phyloP scores from a whole-genome alignment of 2,113 vertebrate genomes.

The Ctenomys sociabilis region DNA sequence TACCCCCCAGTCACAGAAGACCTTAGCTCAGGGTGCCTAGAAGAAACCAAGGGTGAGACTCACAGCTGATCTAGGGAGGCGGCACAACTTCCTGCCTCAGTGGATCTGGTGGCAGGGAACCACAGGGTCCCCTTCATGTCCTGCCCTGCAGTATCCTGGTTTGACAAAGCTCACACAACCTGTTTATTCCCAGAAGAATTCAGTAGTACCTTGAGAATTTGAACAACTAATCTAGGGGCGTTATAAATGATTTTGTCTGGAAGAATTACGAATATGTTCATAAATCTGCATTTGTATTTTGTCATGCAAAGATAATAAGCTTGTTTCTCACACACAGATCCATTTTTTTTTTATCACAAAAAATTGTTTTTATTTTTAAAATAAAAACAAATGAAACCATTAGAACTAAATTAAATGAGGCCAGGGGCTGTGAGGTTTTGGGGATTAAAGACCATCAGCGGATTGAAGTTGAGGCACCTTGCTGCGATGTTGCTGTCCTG shows the following conservation, averaged over 20 bases:
- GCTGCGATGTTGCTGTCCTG: constrained; percentile 63
- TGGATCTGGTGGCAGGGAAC: neutral
- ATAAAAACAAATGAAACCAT: constrained; percentile 19
- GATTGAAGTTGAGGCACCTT: constrained; percentile 79
- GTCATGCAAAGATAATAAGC: neutral
- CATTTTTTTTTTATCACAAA: neutral
- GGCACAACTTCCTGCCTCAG: neutral
- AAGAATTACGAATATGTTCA: rapidly evolving
- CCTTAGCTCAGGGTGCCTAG: rapidly evolving
- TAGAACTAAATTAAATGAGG: constrained; percentile 67
- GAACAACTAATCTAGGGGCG: neutral
- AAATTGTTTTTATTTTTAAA: too few relatives aligned
- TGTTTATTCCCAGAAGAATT: neutral
- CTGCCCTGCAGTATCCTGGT: neutral
- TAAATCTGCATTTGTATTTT: neutral
- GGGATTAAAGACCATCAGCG: constrained; percentile 67
- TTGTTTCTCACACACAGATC: neutral
- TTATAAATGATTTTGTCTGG: neutral
- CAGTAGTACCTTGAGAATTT: neutral
- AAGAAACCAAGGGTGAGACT: neutral
- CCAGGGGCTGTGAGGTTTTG: constrained; percentile 75
- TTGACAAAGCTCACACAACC: neutral
- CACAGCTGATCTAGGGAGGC: rapidly evolving
- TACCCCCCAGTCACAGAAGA: neutral
- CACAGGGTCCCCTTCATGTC: neutral